A percentile compares a stretch with the other conserved stretches of the same genome.
Evolutionary conservation across 2,888 invertebrate species (phyloP).

Genomic region (Napeogenes sylphis): DNA sequence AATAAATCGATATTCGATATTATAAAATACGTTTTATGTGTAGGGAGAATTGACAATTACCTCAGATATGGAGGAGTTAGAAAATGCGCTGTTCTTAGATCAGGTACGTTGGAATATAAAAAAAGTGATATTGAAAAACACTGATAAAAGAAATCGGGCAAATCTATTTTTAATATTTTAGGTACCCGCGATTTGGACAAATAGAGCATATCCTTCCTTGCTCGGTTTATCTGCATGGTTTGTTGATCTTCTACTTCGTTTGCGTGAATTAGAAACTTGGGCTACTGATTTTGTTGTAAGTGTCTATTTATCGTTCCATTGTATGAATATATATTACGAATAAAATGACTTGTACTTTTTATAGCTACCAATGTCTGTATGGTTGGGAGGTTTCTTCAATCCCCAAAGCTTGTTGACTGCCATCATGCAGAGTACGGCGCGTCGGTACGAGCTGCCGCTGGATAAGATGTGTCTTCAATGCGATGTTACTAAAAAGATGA

Average conservation of each 20-base stretch:
- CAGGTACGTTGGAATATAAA: conserved; percentile 65
- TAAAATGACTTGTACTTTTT: conserved; percentile 27
- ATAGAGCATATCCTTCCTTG: conserved; percentile 94
- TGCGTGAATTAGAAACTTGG: conserved; percentile 95
- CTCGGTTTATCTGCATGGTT: conserved; percentile 94
- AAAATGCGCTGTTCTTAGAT: conserved; percentile 94
- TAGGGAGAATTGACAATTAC: conserved; percentile 97
- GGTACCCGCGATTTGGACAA: conserved; percentile 92
- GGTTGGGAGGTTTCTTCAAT: conserved; percentile 99
- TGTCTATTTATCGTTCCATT: neutral
- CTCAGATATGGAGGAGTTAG: conserved; percentile 96
- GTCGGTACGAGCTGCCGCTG: conserved; percentile 92
- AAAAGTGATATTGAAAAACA: conserved; percentile 6
- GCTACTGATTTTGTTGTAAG: conserved; percentile 94
- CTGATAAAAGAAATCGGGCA: neutral
- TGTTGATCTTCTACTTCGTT: conserved; percentile 89
- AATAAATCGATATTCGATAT: neutral
- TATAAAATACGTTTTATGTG: conserved; percentile 24
- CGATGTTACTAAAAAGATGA: conserved; percentile 97
- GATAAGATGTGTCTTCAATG: conserved; percentile 98
- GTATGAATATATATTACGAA: neutral
- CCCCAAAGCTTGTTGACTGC: conserved; percentile 97
- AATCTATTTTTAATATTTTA: neutral
- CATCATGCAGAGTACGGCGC: conserved; percentile 98
- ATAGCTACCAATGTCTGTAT: conserved; percentile 93